These are phyloP conservation scores for Lysandra coridon DNA, from an alignment of 2,888 invertebrate species.

Conservation along the genomic window DNA sequence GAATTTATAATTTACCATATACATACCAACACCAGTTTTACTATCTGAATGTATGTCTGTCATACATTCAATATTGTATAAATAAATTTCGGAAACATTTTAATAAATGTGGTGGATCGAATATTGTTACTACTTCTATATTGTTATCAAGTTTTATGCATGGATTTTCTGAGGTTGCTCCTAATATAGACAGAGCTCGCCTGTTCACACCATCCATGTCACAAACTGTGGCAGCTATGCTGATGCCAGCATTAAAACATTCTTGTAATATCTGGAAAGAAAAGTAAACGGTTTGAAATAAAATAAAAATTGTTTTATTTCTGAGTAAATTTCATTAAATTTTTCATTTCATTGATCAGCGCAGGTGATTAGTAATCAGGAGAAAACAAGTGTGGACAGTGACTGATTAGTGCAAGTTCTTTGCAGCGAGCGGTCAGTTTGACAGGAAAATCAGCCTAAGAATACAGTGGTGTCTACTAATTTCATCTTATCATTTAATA, in stretches of 20 bases:
- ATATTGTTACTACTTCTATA: constrained; percentile 6
- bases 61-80: background rate
- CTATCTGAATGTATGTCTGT: background rate
- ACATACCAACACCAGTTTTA: background rate
- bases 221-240: constrained; percentile 37
- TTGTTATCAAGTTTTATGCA: background rate
- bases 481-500: too few species aligned
- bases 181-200: constrained; percentile 36
- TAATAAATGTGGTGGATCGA: background rate
- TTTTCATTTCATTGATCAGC: too few species aligned
- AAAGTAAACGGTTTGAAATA: background rate
- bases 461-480: too few species aligned
- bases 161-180: constrained; percentile 31
- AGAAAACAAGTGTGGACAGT: too few species aligned
- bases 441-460: too few species aligned
- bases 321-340: too few species aligned
- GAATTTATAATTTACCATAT: background rate
- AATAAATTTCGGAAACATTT: background rate
- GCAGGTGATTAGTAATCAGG: too few species aligned
- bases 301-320: too few species aligned
- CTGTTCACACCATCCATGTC: constrained; percentile 40
- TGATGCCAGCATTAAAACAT: constrained; percentile 36
- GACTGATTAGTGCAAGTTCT: too few species aligned
- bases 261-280: constrained; percentile 40
- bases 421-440: too few species aligned